Percentiles rank a stretch among this genome's conserved stretches.
phyloP scores from a whole-genome alignment of 1,140 invertebrate species.

The Gerris buenoi region DNA sequence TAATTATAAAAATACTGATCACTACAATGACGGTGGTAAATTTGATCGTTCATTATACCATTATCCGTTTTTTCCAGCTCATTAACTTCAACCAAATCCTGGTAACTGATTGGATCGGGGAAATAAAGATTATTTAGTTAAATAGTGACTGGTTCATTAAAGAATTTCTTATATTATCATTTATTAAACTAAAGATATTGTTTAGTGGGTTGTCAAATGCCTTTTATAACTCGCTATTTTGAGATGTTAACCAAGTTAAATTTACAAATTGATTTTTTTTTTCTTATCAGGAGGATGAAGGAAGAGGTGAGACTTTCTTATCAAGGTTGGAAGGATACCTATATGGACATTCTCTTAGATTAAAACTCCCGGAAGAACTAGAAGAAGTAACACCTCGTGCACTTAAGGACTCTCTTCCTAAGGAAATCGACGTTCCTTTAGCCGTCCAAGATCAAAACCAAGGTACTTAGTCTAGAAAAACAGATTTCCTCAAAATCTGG shows the following conservation, averaged over 20 bases:
- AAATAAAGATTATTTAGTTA: too few relatives aligned
- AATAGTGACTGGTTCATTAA: neutral
- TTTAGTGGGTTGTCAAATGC: neutral
- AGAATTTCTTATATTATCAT: neutral
- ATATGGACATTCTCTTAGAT: conserved; percentile 11
- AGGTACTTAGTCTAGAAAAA: too few relatives aligned
- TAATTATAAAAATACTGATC: too few relatives aligned
- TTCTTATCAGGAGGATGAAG: neutral
- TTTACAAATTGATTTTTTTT: neutral
- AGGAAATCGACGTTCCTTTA: conserved; percentile 6
- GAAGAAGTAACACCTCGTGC: conserved; percentile 8
- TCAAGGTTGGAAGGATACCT: conserved; percentile 11
- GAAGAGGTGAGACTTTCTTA: conserved; percentile 4
- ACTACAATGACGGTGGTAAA: too few relatives aligned
- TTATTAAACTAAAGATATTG: neutral
- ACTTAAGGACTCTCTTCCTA: conserved; percentile 5
- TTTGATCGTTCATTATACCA: neutral
- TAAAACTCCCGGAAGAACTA: conserved; percentile 10
- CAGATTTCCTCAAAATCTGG: too few relatives aligned
- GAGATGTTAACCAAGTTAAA: neutral
- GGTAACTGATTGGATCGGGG: too few relatives aligned
- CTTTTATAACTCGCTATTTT: neutral
- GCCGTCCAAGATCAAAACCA: neutral
- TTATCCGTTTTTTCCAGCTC: neutral
- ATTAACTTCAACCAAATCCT: too few relatives aligned